These are phyloP conservation scores for Diprion similis DNA, from an alignment of 1,140 invertebrate genomes.

Conservation along the genomic window DNA sequence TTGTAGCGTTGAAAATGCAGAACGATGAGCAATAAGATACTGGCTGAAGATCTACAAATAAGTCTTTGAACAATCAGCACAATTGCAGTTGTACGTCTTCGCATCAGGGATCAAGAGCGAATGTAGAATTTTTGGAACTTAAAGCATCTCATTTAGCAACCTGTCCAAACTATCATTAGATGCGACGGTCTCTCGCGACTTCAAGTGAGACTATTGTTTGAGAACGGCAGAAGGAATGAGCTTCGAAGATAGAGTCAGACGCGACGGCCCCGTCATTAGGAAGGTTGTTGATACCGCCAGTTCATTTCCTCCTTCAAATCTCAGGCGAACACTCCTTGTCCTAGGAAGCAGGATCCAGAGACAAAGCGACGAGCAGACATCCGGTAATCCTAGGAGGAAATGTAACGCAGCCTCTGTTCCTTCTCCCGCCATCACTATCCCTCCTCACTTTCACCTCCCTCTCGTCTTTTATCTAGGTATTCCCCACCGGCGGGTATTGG, in stretches of 20 bases:
- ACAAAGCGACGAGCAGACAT: conserved; percentile 49
- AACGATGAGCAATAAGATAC: too few species aligned
- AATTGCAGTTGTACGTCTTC: not conserved
- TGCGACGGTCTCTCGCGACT: conserved; percentile 34
- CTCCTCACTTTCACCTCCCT: conserved; percentile 20
- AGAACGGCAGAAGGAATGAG: conserved; percentile 46
- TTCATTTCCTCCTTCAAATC: conserved; percentile 51
- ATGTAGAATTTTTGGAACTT: not conserved
- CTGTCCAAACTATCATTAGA: conserved; percentile 51
- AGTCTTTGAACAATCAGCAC: not conserved
- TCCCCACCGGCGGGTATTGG: conserved; percentile 30
- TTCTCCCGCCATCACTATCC: conserved; percentile 33
- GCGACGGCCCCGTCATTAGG: conserved; percentile 44
- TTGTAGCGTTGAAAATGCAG: too few species aligned
- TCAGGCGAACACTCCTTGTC: conserved; percentile 39
- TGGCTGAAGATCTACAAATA: too few species aligned
- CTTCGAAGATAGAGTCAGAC: conserved; percentile 44
- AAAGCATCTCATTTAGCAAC: conserved; percentile 47
- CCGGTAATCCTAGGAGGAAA: conserved; percentile 48
- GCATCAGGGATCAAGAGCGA: not conserved
- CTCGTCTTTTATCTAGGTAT: not conserved
- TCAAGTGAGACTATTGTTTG: conserved; percentile 50
- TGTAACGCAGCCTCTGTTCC: conserved; percentile 46
- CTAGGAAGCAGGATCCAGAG: conserved; percentile 45
- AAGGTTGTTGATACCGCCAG: conserved; percentile 50